Conservation (phyloP, 2,888 invertebrate species). For the Dermolepida albohirtum region DNA sequence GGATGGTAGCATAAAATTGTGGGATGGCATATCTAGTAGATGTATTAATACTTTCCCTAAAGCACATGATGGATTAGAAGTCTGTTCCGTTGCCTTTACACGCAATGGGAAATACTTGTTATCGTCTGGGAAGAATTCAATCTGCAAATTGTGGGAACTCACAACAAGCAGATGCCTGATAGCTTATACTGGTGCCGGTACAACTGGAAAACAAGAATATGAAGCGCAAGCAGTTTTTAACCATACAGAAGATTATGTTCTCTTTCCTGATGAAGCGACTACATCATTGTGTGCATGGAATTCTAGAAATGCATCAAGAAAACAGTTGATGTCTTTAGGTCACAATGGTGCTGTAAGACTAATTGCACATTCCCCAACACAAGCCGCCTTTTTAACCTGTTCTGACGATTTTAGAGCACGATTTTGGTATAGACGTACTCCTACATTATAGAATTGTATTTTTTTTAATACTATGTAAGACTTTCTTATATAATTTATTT, state of each 20-base stretch:
- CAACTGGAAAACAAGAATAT: slow-evolving; percentile 92
- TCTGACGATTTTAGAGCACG: slow-evolving; percentile 97
- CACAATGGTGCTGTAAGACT: slow-evolving; percentile 94
- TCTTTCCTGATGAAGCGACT: slow-evolving; percentile 98
- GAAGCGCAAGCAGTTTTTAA: slow-evolving; percentile 96
- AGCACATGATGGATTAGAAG: slow-evolving; percentile 95
- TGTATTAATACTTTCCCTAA: slow-evolving; percentile 94
- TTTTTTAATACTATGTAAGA: not conserved
- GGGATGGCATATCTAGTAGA: slow-evolving; percentile 95
- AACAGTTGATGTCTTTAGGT: slow-evolving; percentile 93
- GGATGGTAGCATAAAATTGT: slow-evolving; percentile 94
- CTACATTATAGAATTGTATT: slow-evolving; percentile 65
- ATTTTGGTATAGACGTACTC: slow-evolving; percentile 94
- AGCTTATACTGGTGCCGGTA: slow-evolving; percentile 93
- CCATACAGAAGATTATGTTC: slow-evolving; percentile 98
- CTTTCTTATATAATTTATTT: too few relatives aligned
- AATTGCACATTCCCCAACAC: slow-evolving; percentile 95
- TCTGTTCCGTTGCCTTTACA: slow-evolving; percentile 94
- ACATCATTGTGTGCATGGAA: slow-evolving; percentile 99
- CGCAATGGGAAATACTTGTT: slow-evolving; percentile 97
- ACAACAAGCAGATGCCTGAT: slow-evolving; percentile 97
- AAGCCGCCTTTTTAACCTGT: slow-evolving; percentile 97
- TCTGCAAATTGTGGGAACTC: slow-evolving; percentile 98
- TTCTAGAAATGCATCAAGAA: slow-evolving; percentile 92
- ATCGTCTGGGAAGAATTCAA: slow-evolving; percentile 95